These are phyloP conservation scores for Ochotona princeps DNA, from an alignment of 2,113 vertebrate genomes.

Conservation along the genomic window DNA sequence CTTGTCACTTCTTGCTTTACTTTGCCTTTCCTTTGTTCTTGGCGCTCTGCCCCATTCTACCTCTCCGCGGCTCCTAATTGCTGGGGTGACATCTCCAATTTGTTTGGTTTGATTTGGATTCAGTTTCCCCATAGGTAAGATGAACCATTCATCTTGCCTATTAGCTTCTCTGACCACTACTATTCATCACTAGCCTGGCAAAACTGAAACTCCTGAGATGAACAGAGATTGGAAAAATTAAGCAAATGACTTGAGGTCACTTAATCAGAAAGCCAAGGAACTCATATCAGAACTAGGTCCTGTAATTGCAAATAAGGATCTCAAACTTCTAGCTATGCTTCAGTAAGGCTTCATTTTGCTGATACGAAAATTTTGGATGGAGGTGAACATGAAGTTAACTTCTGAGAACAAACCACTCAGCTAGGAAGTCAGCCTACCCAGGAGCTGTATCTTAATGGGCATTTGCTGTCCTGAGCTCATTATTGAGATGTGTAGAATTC, in stretches of 20 bases:
- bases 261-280: not conserved
- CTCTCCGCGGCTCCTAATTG: not conserved
- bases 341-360: conserved; percentile 28
- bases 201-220: not conserved
- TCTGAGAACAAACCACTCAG: conserved; percentile 25
- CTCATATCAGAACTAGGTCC: not conserved
- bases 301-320: not conserved
- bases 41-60: not conserved
- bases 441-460: not conserved
- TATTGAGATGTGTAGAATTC: not conserved
- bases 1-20: not conserved
- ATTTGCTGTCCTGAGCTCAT: conserved; percentile 30
- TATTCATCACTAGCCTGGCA: not conserved
- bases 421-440: not conserved
- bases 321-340: not conserved
- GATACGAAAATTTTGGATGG: conserved; percentile 3
- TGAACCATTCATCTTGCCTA: not conserved
- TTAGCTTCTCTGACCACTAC: not conserved
- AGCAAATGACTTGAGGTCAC: not conserved
- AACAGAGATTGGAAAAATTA: not conserved
- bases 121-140: not conserved
- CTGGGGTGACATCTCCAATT: not conserved
- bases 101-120: not conserved
- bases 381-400: not conserved
- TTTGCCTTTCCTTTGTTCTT: not conserved